These are phyloP conservation scores for Megalopta genalis DNA, from an alignment of 1,140 invertebrate species.

Conservation along the genomic window DNA sequence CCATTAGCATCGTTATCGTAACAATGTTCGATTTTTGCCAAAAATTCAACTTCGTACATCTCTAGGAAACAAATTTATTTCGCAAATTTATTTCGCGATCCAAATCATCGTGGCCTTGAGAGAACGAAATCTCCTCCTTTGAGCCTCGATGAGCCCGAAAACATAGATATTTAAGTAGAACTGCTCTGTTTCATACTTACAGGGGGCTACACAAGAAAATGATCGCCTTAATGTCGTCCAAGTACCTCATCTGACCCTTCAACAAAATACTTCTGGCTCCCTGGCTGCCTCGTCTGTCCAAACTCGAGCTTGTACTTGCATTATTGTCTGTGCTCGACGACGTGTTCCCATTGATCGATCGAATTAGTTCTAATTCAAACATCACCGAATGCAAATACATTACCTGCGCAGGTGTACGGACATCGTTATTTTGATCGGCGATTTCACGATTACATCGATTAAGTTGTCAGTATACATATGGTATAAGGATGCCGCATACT, in stretches of 20 bases:
- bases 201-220: slow-evolving; percentile 92
- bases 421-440: neutral
- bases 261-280: slow-evolving; percentile 86
- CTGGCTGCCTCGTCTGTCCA: slow-evolving; percentile 85
- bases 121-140: too few species aligned
- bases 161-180: neutral
- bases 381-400: slow-evolving; percentile 87
- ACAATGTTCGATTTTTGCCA: too few species aligned
- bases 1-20: too few species aligned
- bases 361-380: slow-evolving; percentile 87
- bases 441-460: neutral
- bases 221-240: slow-evolving; percentile 88
- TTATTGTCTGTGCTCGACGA: slow-evolving; percentile 46
- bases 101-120: too few species aligned
- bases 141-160: too few species aligned
- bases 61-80: too few species aligned
- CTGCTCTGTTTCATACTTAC: slow-evolving; percentile 82
- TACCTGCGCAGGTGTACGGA: slow-evolving; percentile 77
- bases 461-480: neutral
- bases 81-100: too few species aligned
- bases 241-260: slow-evolving; percentile 92
- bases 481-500: neutral
- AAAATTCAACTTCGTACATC: too few species aligned
- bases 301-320: slow-evolving; percentile 58
- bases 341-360: slow-evolving; percentile 72